Base-by-base conservation (phyloP, 2,797 vertebrate genomes). In the Darevskia nairensis region DNA sequence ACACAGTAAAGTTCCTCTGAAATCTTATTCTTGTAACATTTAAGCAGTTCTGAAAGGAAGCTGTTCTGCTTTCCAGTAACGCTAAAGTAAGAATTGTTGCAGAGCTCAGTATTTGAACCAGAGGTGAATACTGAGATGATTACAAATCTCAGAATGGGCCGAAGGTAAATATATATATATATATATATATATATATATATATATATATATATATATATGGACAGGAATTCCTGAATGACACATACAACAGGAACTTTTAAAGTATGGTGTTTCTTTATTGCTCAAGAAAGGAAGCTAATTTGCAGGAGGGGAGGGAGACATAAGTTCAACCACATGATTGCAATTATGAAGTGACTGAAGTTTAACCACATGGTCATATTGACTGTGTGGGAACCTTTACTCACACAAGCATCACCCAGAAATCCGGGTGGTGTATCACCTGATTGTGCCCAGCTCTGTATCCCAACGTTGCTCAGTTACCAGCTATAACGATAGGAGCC, bases 401-500 rank as follows among this genome's bases (percentile, higher is more conserved):
- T 76, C 59, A 82, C 29, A 75, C 39, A 50, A 66, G 39, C 19
- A 66, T 87, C 29, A 66, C 59, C 55, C 69, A 82, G 39, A 76
- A 87, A 87, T 87, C 86, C 61, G 39, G 39, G 39, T 39, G 75
- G n/a, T 87, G 71, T 82, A 74, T 46, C 80, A 78, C 44, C 50
- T 76, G 41, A 82, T 83, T 78, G 44, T 68, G 64, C 81, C 81
- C 74, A 75, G 80, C 86, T 88, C 72, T 77, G 72, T 32, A 76
- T 77, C 41, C n/a, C 59, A 77, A 68, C 76, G 46, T 29, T 78
- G 80, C 64, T 83, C 86, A 88, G 74, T 83, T 88, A 83, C n/a
- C 72, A 83, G 61, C n/a, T 77, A 69, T 82, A 78, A 88, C 83
- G 78, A 69, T 88, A 64, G 75, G 44, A 88, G 81, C 80, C 74